phyloP scores from a whole-genome alignment of 2,888 invertebrate species.

The Eilema depressum region DNA sequence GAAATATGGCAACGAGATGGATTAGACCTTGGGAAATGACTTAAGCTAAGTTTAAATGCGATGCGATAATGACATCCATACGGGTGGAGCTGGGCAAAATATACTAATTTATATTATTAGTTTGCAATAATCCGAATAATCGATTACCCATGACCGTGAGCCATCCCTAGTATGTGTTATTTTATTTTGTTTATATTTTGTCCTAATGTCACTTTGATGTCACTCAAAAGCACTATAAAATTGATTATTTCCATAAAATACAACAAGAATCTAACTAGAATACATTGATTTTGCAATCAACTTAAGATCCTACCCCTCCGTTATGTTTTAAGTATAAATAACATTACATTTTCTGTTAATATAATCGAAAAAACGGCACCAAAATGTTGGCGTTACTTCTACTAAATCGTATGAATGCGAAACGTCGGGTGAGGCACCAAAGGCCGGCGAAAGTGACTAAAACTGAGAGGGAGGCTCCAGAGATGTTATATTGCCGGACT shows the following conservation, averaged over 20 bases:
- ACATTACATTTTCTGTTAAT: conserved; percentile 11
- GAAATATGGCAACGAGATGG: too few relatives aligned
- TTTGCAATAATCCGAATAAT: too few relatives aligned
- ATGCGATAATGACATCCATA: too few relatives aligned
- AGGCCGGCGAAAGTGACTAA: conserved; percentile 19
- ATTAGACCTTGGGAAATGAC: too few relatives aligned
- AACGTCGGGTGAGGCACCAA: conserved; percentile 18
- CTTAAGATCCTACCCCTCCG: neutral
- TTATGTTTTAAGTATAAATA: neutral
- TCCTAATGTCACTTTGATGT: neutral
- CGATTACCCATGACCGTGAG: neutral
- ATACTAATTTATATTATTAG: too few relatives aligned
- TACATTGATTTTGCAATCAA: neutral
- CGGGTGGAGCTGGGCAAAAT: too few relatives aligned
- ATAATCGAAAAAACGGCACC: conserved; percentile 4
- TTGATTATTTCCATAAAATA: neutral
- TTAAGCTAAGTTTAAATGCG: too few relatives aligned
- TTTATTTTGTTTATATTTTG: conserved; percentile 11
- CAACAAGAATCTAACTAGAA: neutral
- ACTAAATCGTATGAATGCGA: conserved; percentile 40
- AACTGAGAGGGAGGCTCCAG: conserved; percentile 20
- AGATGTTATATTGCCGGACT: conserved; percentile 61
- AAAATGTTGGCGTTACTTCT: conserved; percentile 47
- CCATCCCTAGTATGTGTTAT: neutral
- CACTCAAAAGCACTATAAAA: neutral